Percentiles rank a stretch among this genome's conserved stretches.
Conservation (phyloP, 2,113 vertebrate genomes). For the Chunga burmeisteri region DNA sequence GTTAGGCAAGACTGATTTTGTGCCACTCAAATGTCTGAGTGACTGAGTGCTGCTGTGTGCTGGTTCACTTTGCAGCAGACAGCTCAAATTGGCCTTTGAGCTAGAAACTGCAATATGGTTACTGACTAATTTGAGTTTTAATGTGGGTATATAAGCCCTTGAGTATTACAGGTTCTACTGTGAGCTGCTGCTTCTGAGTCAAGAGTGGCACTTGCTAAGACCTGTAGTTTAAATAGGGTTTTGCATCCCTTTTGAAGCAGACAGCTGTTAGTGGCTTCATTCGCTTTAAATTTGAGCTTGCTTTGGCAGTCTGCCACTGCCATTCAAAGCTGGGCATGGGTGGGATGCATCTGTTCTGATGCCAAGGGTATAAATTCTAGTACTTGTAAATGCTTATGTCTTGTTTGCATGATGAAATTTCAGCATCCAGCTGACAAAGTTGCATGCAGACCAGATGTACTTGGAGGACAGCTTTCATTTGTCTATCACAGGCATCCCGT, state of each 20-base stretch:
- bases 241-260: constrained; percentile 4
- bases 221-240: not conserved
- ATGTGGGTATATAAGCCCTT: not conserved
- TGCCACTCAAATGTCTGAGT: not conserved
- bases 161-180: not conserved
- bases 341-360: constrained; percentile 24
- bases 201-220: not conserved
- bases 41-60: not conserved
- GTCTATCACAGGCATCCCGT: not conserved
- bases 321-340: constrained; percentile 3
- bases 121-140: not conserved
- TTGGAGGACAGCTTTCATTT: not conserved
- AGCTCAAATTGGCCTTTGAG: not conserved
- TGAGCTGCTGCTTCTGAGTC: not conserved
- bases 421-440: constrained; percentile 12
- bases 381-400: not conserved
- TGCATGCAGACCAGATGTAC: not conserved
- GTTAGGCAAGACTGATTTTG: not conserved
- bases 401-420: constrained; percentile 20
- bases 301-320: constrained; percentile 22
- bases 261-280: constrained; percentile 1
- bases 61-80: not conserved
- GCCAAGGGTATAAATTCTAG: constrained; percentile 29
- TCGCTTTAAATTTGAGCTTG: constrained; percentile 10
- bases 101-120: not conserved